A percentile compares a stretch with the other conserved stretches of the same genome.
Evolutionary conservation across 2,797 vertebrate genomes (phyloP).

Genomic region (Gambusia yucatana): DNA sequence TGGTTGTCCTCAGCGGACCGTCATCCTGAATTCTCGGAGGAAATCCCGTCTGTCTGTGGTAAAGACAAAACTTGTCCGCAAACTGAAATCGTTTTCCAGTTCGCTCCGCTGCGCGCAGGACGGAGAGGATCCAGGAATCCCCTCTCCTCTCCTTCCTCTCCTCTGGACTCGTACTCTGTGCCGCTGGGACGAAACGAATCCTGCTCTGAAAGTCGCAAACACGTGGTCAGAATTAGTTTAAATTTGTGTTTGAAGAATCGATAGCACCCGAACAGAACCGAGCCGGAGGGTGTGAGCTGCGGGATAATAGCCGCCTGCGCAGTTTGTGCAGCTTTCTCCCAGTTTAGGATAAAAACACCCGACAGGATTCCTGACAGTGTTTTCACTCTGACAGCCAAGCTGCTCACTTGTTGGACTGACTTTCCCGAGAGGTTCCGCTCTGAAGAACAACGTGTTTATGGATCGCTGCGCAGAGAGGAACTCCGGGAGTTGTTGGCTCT

Average conservation of each 20-base stretch:
- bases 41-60: conserved; percentile 12
- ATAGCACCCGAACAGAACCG: not conserved
- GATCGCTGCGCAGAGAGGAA: conserved; percentile 61
- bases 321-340: not conserved
- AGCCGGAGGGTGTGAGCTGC: conserved; percentile 13
- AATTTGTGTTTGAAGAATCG: not conserved
- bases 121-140: conserved; percentile 24
- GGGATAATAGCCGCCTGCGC: not conserved
- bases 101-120: conserved; percentile 26
- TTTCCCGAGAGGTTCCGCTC: conserved; percentile 46
- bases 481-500: conserved; percentile 60
- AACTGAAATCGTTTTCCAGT: conserved; percentile 25
- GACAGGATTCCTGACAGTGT: not conserved
- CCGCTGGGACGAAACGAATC: conserved; percentile 22
- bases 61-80: conserved; percentile 9
- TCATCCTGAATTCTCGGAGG: not conserved
- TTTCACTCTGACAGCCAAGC: conserved; percentile 2
- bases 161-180: conserved; percentile 13
- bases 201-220: not conserved
- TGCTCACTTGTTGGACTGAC: conserved; percentile 33
- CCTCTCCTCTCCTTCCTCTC: not conserved
- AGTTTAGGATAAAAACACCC: not conserved
- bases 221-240: conserved; percentile 28
- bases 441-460: conserved; percentile 68
- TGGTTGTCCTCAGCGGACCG: not conserved